Conservation (phyloP, 2,888 invertebrate species). For the Lochmaea capreae region DNA sequence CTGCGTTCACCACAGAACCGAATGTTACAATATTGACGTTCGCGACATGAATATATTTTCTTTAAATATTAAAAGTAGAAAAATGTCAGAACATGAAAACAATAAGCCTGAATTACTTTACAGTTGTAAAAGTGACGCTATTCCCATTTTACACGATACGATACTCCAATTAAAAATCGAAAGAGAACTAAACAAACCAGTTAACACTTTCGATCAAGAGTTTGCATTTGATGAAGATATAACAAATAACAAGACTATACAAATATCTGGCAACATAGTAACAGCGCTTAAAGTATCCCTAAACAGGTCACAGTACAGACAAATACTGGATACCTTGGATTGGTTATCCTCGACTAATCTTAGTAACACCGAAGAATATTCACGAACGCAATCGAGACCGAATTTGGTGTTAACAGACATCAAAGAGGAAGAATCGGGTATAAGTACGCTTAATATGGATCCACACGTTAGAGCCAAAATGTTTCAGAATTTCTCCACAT, state of each 20-base stretch:
- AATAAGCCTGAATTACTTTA: slow-evolving; percentile 74
- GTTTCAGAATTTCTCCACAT: slow-evolving; percentile 57
- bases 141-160: slow-evolving; percentile 91
- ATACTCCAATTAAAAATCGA: slow-evolving; percentile 75
- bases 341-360: slow-evolving; percentile 61
- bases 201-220: slow-evolving; percentile 14
- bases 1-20: slow-evolving; percentile 55
- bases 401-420: slow-evolving; percentile 60
- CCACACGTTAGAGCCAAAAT: slow-evolving; percentile 73
- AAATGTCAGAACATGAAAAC: slow-evolving; percentile 58
- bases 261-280: slow-evolving; percentile 82
- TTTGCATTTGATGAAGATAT: slow-evolving; percentile 19
- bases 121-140: slow-evolving; percentile 78
- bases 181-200: slow-evolving; percentile 55
- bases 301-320: slow-evolving; percentile 89
- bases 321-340: slow-evolving; percentile 80
- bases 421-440: slow-evolving; percentile 66
- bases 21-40: slow-evolving; percentile 77
- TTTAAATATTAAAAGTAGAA: slow-evolving; percentile 71
- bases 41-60: slow-evolving; percentile 91
- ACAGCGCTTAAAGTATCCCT: slow-evolving; percentile 88
- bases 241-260: slow-evolving; percentile 55
- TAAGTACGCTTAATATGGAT: slow-evolving; percentile 71
- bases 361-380: slow-evolving; percentile 58
- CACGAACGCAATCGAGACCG: slow-evolving; percentile 48